Evolutionary conservation across 2,888 invertebrate species (phyloP), one percentile per base, ranked within the genome.

Genomic region (Endotricha flammealis): DNA sequence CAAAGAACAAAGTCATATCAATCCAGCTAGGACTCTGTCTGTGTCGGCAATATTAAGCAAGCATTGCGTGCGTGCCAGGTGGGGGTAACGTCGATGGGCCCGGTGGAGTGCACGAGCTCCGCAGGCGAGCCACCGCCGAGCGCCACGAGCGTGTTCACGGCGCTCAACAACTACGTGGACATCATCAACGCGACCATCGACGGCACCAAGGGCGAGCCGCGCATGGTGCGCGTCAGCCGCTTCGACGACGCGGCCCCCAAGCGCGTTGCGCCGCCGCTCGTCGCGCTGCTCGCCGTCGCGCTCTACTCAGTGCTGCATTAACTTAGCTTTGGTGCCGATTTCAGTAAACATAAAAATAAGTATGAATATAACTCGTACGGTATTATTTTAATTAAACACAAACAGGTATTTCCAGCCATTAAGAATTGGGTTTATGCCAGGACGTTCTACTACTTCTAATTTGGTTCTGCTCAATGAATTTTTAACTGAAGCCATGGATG

Each of bases 51-150:
- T n/a, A n/a, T n/a, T n/a, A n/a, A 65, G 37, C 28, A 11, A 40
- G 32, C 12, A 41, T 4, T 32, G 10, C 29, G 49, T 57, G 34
- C 32, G 32, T 29, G 39, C 8, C 53, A 71, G 67, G 57, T 77
- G 44, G 79, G 63, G 29, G 66, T 79, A 25, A 77, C 79, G 29
- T 79, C 79, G 27, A 69, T 79, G 79, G 80, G 80, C 1, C 78
- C 79, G 7, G 36, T 64, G 38, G 64, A 69, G 48, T 78, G 79
- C 58, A 58, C 57, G 20, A 40, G 27, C 6, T 11, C 20, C 24
- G 20, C 31, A 29, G 41, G 35, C 24, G 34, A 12, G 9, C 17
- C 22, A 22, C 53, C 53, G 13, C 36, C 48, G 5, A 53, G 49
- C 39, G 66, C 67, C 41, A 62, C 69, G 38, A 78, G 78, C 63